Conservation (phyloP, 2,797 vertebrate species). For the Paramormyrops hopkinsi region DNA sequence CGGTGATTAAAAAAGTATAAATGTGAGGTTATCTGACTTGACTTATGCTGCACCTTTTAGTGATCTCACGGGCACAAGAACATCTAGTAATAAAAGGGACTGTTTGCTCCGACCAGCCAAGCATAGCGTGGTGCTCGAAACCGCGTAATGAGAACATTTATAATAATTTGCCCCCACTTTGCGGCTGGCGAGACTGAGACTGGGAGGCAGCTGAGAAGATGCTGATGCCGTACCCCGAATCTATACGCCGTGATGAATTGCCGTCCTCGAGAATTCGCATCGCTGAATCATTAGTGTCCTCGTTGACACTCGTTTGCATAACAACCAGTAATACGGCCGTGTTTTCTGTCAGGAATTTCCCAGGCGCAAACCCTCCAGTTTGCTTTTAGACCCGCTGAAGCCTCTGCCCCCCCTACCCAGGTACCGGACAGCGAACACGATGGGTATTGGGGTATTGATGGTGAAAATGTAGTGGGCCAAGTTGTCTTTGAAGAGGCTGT, state of each 20-base stretch:
- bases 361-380: not conserved
- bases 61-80: not conserved
- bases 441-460: not conserved
- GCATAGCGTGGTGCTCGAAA: not conserved
- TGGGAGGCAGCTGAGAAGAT: not conserved
- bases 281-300: not conserved
- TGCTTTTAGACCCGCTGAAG: not conserved
- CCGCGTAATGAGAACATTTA: constrained; percentile 5
- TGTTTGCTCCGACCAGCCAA: not conserved
- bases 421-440: not conserved
- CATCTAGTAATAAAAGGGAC: not conserved
- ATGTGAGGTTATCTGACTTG: not conserved
- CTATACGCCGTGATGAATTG: not conserved
- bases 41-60: not conserved
- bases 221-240: not conserved
- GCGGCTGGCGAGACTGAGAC: not conserved
- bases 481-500: not conserved
- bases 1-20: not conserved
- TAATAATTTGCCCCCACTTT: constrained; percentile 7
- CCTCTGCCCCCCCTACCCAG: not conserved
- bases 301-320: not conserved
- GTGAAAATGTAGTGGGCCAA: not conserved
- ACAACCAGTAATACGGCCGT: not conserved
- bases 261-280: not conserved
- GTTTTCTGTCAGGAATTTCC: not conserved